phyloP scores from a whole-genome alignment of 2,797 vertebrate genomes.

The Pyrocephalus nanus region DNA sequence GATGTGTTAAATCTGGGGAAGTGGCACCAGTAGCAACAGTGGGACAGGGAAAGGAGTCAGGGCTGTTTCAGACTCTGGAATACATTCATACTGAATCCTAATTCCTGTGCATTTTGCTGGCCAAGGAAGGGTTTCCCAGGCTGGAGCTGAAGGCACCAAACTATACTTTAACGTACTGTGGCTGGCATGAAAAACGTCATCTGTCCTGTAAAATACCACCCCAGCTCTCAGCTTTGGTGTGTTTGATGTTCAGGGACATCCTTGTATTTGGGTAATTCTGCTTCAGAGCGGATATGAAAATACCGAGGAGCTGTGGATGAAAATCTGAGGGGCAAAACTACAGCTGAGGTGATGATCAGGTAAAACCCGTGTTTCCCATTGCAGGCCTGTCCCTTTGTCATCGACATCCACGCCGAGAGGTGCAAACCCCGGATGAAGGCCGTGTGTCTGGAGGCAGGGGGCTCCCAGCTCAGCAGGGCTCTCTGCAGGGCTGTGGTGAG shows the following conservation, averaged over 20 bases:
- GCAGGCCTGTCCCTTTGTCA: slow-evolving; percentile 90
- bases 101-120: background rate
- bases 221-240: background rate
- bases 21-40: background rate
- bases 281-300: background rate
- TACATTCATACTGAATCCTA: background rate
- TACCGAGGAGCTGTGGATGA: background rate
- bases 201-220: background rate
- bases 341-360: background rate
- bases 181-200: accelerated
- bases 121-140: background rate
- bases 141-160: background rate
- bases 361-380: background rate
- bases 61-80: background rate
- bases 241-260: background rate
- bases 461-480: slow-evolving; percentile 83
- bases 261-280: background rate
- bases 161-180: background rate
- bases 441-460: slow-evolving; percentile 77
- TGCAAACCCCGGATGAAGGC: slow-evolving; percentile 80
- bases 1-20: background rate
- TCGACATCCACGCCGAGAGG: slow-evolving; percentile 82
- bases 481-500: slow-evolving; percentile 82
- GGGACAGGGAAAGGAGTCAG: background rate
- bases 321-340: background rate